Evolutionary conservation across 2,888 invertebrate species (phyloP), one percentile per base, ranked within the genome.

Genomic region (Dioctria linearis): DNA sequence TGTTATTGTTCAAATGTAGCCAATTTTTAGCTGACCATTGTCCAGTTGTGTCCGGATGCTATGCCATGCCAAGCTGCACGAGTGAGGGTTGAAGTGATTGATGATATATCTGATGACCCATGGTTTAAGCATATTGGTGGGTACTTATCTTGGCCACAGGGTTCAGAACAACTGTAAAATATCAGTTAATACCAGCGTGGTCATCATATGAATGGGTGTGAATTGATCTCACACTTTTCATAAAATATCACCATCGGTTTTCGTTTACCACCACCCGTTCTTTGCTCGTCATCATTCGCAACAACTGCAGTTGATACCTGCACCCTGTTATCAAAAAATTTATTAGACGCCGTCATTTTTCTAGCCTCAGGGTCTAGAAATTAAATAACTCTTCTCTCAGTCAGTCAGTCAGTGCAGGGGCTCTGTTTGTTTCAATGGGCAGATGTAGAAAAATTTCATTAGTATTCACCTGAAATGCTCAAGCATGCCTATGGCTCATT

Each of bases 391-490:
- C 42, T 42, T 40, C 40, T 9, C n/a, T n/a, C n/a, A n/a, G n/a
- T n/a, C n/a, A n/a, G n/a, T n/a, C 42, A 40, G 13, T 43, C 2
- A 25, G 25, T 25, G 25, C n/a, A n/a, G n/a, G 25, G 73, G 57
- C 54, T 25, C 54, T 25, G 25, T 25, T 25, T 25, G 40, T 37
- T 37, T 73, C 57, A 13, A 49, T 42, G 59, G 25, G 73, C 73
- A 73, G 73, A 73, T 73, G 73, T 73, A 61, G 3, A 73, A 73
- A 73, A 57, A 40, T 57, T 40, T 73, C 73, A 73, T 73, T 73
- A 73, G 73, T 59, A 73, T 73, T 73, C 73, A 73, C 73, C 73
- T 73, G 73, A 73, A 57, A 73, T 73, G 69, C 51, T 69, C 51
- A 37, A 43, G 69, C 73, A 59, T 43, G 73, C 54, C 71, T 54